Evolutionary conservation across 2,797 vertebrate species (phyloP), one percentile per base, ranked within the genome.

Genomic region (Huso huso): DNA sequence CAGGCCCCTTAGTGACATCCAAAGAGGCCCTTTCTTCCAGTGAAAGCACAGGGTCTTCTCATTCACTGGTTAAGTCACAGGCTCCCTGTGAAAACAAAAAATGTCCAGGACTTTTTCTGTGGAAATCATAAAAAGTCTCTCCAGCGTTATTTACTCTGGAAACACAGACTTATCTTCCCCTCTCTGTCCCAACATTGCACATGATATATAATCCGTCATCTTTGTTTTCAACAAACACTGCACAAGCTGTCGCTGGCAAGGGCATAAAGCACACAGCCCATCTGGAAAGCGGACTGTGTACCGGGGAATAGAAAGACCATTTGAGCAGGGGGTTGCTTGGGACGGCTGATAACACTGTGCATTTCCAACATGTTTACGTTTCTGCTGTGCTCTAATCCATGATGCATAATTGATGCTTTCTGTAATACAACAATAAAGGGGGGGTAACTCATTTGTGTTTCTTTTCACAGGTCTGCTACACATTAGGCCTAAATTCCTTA

Each of bases 171-270:
- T 68, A 72, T 76, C 73, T 73, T 63, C 61, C 66, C 69, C 61
- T 77, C 78, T 75, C 67, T 76, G 75, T 69, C 81, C 81, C 75
- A 72, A 70, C 68, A 49, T 79, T 66, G 78, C 88, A 83, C 88
- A 88, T 91, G 89, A 93, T 90, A 91, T 93, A 92, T 92, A 89
- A 90, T 92, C 89, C 84, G 74, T 93, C 91, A 92, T 92, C 89
- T 92, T 93, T 92, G 90, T 93, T 93, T 92, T 92, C 91, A 87
- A 84, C 91, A 87, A 92, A 89, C 91, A 91, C 88, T 83, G 79
- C 77, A 48, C 90, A 93, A 93, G 91, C 92, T 94, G 92, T 91
- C 91, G 89, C 89, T 91, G 91, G 87, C 89, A 87, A 79, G 84
- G 81, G 81, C 82, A 77, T 81, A 77, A 83, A 87, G 83, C 85